Conservation (phyloP, 1,140 invertebrate species). For the Chionoecetes opilio region DNA sequence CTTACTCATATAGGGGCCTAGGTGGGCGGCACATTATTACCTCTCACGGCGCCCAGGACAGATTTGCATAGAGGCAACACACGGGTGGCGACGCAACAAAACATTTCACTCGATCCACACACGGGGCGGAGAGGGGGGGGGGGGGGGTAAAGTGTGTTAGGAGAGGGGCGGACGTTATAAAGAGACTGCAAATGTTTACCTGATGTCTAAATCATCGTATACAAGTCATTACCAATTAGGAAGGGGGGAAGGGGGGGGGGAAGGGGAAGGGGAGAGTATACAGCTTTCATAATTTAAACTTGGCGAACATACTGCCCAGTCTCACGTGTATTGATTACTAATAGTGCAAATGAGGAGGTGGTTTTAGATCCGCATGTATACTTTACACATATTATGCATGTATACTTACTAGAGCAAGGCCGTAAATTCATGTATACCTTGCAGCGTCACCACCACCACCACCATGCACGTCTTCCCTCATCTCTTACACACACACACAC, state of each 20-base stretch:
- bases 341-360: not conserved
- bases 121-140: not conserved
- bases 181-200: slow-evolving; percentile 28
- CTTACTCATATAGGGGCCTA: slow-evolving; percentile 30
- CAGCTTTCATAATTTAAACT: not conserved
- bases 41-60: not conserved
- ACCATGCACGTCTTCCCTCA: not conserved
- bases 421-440: not conserved
- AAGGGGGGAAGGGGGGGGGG: not conserved
- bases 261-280: not conserved
- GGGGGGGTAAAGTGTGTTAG: no score
- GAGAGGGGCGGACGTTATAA: not conserved
- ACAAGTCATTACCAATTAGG: slow-evolving; percentile 29
- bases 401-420: not conserved
- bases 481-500: slow-evolving; percentile 8
- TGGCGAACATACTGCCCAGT: not conserved
- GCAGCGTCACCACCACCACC: not conserved
- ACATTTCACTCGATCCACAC: not conserved
- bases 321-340: slow-evolving; percentile 29
- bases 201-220: slow-evolving; percentile 19
- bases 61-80: not conserved
- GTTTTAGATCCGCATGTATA: not conserved
- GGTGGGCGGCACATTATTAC: not conserved
- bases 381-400: not conserved
- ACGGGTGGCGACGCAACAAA: not conserved